Base-by-base conservation (phyloP, 2,888 invertebrate species). In the Muscina levida region DNA sequence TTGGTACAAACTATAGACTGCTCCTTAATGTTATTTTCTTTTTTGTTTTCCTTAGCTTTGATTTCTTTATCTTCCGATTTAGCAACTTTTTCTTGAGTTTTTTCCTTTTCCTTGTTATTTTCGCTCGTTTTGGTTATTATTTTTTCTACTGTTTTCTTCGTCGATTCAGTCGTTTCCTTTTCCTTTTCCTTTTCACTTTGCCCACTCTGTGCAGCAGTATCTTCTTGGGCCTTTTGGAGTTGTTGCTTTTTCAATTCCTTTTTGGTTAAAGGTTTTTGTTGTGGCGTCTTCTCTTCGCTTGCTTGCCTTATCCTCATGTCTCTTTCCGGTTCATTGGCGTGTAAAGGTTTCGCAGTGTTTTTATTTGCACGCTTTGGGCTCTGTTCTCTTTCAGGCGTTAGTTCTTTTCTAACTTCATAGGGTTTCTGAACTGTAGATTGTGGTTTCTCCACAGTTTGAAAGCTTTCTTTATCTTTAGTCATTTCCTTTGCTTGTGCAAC, bases 241-340 rank as follows among this genome's bases (percentile, higher is more conserved):
- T 15, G 56, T 42, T 57, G 57, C 42, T 62, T 65, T 15, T 66
- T 66, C 13, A 37, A 17, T 66, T 57, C 57, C 11, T 46, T 56
- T 67, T 46, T 74, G 13, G 66, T 13, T 8, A 72, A 17, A n/a
- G 19, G 17, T 19, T 68, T 51, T 65, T 53, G 44, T 13, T 24
- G 37, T 6, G 75, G 11, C 1, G 17, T 22, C 24, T 37, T 59
- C 44, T 51, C 53, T 31, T 76, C 44, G 2, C 17, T 57, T 53
- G 71, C 39, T 19, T 68, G 68, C 31, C 82, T 81, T 82, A 83
- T 84, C 59, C 83, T 67, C 31, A 82, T 84, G 44, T 84, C 82
- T 15, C 83, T 77, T 15, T 51, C 46, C 4, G 26, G 15, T 19
- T 39, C 42, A 10, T 72, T 39, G 5, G n/a, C 15, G n/a, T 15